These are phyloP conservation scores for Otus scops DNA, from an alignment of 2,797 vertebrate genomes.

Conservation along the genomic window DNA sequence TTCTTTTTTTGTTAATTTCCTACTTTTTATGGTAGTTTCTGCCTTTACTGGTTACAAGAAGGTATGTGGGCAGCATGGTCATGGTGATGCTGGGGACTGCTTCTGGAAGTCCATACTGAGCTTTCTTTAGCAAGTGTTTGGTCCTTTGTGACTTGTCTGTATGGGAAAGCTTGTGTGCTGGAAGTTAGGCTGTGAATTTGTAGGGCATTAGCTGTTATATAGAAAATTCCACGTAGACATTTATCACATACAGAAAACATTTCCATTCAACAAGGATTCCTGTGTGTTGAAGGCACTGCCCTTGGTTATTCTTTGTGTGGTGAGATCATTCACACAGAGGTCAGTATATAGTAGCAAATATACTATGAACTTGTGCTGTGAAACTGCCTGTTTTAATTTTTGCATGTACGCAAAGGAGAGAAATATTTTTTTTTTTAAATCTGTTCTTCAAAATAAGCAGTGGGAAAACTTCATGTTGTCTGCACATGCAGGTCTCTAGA, in stretches of 20 bases:
- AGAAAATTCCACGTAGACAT: neutral
- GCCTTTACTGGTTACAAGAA: neutral
- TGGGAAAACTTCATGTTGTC: neutral
- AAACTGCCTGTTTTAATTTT: neutral
- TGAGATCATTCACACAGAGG: neutral
- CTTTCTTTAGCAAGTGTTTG: neutral
- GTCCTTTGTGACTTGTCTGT: neutral
- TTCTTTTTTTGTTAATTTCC: neutral
- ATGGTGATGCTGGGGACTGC: neutral
- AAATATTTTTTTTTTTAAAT: neutral
- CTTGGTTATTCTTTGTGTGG: neutral
- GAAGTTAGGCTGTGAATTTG: neutral
- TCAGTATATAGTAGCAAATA: neutral
- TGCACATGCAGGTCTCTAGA: neutral
- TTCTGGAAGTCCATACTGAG: neutral
- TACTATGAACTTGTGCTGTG: neutral
- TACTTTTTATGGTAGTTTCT: neutral
- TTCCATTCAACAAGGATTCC: neutral
- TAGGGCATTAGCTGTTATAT: neutral
- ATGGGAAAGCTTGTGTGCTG: neutral
- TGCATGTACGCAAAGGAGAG: neutral
- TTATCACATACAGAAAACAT: neutral
- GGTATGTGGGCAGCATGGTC: neutral
- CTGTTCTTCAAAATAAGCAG: neutral
- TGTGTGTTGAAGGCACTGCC: neutral